Evolutionary conservation across 2,888 invertebrate genomes (phyloP).

Genomic region (Callyntrura sp.): DNA sequence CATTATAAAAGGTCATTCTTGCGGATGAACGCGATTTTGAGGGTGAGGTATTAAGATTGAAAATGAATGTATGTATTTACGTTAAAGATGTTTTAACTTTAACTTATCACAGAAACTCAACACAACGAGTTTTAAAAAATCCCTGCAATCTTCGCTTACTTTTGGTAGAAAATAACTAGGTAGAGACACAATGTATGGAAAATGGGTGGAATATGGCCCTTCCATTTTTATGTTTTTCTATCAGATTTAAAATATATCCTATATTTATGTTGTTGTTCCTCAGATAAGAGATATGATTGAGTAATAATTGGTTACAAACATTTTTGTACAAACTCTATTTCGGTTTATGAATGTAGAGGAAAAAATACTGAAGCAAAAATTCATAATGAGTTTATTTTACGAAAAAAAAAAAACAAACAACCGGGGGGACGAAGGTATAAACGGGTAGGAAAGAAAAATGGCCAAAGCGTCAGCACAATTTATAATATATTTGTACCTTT

Average conservation of each 20-base stretch:
- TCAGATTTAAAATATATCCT: neutral
- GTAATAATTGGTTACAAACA: slow-evolving; percentile 23
- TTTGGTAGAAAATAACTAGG: neutral
- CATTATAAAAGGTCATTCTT: neutral
- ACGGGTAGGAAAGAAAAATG: neutral
- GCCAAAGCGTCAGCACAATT: too few relatives aligned
- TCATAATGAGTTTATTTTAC: too few relatives aligned
- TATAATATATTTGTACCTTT: neutral
- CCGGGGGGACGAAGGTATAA: neutral
- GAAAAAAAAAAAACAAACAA: neutral
- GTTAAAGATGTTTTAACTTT: too few relatives aligned
- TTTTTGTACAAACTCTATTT: neutral
- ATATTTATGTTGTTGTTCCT: neutral
- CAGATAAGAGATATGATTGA: neutral
- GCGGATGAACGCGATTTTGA: too few relatives aligned
- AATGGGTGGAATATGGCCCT: slow-evolving; percentile 17
- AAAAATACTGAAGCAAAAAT: too few relatives aligned
- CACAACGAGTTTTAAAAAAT: neutral
- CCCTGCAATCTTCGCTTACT: too few relatives aligned
- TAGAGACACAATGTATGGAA: neutral
- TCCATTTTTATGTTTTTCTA: slow-evolving; percentile 24
- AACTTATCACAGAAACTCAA: neutral
- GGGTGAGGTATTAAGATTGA: too few relatives aligned
- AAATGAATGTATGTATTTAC: too few relatives aligned
- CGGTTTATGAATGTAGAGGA: neutral